A percentile compares a stretch with the other conserved stretches of the same genome.
phyloP scores from a whole-genome alignment of 2,113 vertebrate species.

The Nesoenas mayeri region DNA sequence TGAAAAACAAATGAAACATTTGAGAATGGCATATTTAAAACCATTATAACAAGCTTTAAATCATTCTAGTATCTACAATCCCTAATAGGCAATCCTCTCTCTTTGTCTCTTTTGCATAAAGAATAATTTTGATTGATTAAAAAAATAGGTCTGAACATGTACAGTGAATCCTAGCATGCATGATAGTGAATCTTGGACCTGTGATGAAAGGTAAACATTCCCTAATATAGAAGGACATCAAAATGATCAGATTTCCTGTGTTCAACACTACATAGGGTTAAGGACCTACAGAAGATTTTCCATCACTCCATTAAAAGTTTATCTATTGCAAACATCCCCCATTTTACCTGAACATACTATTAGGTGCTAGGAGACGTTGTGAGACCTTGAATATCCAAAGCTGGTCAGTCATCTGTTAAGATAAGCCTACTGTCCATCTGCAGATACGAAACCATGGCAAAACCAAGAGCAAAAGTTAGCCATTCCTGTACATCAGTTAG shows the following conservation, averaged over 20 bases:
- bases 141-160: not conserved
- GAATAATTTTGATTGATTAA: not conserved
- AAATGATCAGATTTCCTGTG: not conserved
- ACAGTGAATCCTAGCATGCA: not conserved
- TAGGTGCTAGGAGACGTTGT: not conserved
- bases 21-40: not conserved
- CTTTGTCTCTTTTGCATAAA: not conserved
- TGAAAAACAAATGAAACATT: not conserved
- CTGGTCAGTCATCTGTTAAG: not conserved
- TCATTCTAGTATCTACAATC: not conserved
- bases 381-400: not conserved
- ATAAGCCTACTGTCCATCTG: not conserved
- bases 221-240: not conserved
- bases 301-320: not conserved
- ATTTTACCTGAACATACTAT: not conserved
- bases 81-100: not conserved
- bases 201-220: not conserved
- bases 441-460: not conserved
- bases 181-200: not conserved
- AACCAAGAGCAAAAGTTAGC: not conserved
- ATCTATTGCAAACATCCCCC: not conserved
- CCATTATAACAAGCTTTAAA: not conserved
- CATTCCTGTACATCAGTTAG: not conserved
- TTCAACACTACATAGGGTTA: not conserved
- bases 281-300: not conserved